Evolutionary conservation across 2,888 invertebrate genomes (phyloP).

Genomic region (Pilophorus perplexus): DNA sequence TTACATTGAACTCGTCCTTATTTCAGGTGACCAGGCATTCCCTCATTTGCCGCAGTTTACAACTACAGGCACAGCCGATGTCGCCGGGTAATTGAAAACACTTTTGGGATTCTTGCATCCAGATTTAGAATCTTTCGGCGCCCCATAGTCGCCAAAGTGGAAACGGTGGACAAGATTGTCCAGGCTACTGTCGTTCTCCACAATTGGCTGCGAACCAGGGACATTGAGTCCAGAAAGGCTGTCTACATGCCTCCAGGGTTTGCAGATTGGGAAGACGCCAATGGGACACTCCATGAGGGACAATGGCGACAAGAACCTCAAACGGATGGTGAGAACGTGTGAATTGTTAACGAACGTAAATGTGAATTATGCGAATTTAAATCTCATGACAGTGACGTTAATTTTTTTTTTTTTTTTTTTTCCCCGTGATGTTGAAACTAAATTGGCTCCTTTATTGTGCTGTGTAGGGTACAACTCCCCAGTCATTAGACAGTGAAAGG

Average conservation of each 20-base stretch:
- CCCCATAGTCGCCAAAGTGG: constrained; percentile 15
- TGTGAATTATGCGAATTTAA: no score
- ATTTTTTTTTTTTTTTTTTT: no score
- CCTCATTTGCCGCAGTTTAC: constrained; percentile 10
- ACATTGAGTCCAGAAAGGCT: constrained; percentile 2
- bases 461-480: no score
- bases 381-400: no score
- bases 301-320: constrained; percentile 27
- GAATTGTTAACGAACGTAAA: constrained; percentile 1
- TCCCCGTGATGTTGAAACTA: not conserved
- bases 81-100: not conserved
- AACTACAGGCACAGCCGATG: constrained; percentile 21
- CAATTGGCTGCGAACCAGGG: constrained; percentile 20
- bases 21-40: constrained; percentile 22
- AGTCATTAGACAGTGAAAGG: no score
- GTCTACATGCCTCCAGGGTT: constrained; percentile 8
- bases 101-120: not conserved
- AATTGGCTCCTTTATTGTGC: not conserved
- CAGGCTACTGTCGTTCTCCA: constrained; percentile 18
- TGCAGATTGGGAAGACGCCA: no score
- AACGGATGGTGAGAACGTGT: constrained; percentile 22
- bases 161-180: constrained; percentile 24
- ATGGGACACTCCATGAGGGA: constrained; percentile 18
- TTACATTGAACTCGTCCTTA: constrained; percentile 3
- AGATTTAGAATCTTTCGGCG: constrained; percentile 15